phyloP scores from a whole-genome alignment of 1,140 invertebrate species.

The Drosophila nannoptera region DNA sequence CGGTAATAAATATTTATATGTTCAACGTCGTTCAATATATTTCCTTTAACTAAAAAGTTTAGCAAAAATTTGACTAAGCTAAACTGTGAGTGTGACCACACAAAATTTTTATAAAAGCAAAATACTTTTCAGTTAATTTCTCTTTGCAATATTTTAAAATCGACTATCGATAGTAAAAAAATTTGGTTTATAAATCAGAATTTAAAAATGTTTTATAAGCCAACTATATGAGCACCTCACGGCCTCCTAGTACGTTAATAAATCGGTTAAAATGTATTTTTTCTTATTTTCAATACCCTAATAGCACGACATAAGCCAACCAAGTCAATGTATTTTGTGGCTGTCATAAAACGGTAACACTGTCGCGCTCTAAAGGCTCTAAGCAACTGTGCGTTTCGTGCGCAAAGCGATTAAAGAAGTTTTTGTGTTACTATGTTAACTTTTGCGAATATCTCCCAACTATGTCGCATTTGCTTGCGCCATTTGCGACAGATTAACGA shows the following conservation, averaged over 20 bases:
- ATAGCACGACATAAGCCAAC: no score
- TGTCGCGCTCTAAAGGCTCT: neutral
- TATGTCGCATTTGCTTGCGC: conserved; percentile 68
- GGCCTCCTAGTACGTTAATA: no score
- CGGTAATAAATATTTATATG: neutral
- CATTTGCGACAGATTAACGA: conserved; percentile 49
- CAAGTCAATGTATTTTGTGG: conserved; percentile 5
- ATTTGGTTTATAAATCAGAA: no score
- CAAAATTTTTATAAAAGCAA: neutral
- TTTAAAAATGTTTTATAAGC: no score
- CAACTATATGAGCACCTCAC: no score
- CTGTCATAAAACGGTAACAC: conserved; percentile 16
- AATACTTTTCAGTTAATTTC: no score
- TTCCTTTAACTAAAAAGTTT: conserved; percentile 12
- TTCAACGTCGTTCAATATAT: no score
- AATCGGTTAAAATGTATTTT: neutral
- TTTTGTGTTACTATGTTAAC: conserved; percentile 46
- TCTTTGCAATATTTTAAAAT: neutral
- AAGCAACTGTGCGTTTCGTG: conserved; percentile 34
- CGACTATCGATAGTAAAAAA: conserved; percentile 1
- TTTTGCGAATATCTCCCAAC: conserved; percentile 55
- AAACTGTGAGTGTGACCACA: conserved; percentile 24
- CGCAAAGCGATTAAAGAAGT: conserved; percentile 35
- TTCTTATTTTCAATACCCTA: neutral
- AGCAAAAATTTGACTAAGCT: conserved; percentile 9